Base-by-base conservation (phyloP, 1,140 invertebrate species). In the Microplitis demolitor region DNA sequence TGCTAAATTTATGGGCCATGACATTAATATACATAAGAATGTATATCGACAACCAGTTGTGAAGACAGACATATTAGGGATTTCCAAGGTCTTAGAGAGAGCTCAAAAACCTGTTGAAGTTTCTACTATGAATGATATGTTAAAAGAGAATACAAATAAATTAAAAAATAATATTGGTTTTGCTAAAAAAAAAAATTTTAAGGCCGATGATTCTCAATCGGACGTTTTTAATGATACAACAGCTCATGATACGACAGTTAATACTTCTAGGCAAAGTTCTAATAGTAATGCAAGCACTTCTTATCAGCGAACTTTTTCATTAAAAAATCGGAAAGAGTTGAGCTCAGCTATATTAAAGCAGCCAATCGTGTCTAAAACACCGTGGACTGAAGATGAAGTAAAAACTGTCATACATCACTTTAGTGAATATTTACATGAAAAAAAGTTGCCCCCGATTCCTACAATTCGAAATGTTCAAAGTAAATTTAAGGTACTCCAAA, bases 1-100 rank as follows among this genome's bases (percentile, higher is more conserved):
- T 5, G 73, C 69, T 1, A 16, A 56, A 11, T 74, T 69, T 16
- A 67, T 74, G 73, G 73, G 73, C 0, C 73, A 74, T 31, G 8
- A 67, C 16, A 39, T 24, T 45, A 53, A 71, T 11, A 68, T 74
- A 3, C 73, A 74, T 62, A 34, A 34, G 4, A 11, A 66, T 4
- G 16, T 66, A 54, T 74, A 74, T 37, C 45, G 69, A 13, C 69
- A 71, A 50, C 31, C 69, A 4, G 31, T 74, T 8, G 39, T 58
- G 3, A 24, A n/a, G 45, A 39, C 31, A 51, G 64, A 73, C 8
- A 73, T 73, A n/a, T 16, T 54, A 4, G 50, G 24, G 5, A 24
- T 68, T 3, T 54, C 50, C 9, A 68, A 31, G 31, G 31, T 66
- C 3, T 39, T 66, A 39, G 63, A 66, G 37, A 66, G 11, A 66